Evolutionary conservation across 2,888 invertebrate species (phyloP), one percentile per base, ranked within the genome.

Genomic region (Trichopria drosophilae): DNA sequence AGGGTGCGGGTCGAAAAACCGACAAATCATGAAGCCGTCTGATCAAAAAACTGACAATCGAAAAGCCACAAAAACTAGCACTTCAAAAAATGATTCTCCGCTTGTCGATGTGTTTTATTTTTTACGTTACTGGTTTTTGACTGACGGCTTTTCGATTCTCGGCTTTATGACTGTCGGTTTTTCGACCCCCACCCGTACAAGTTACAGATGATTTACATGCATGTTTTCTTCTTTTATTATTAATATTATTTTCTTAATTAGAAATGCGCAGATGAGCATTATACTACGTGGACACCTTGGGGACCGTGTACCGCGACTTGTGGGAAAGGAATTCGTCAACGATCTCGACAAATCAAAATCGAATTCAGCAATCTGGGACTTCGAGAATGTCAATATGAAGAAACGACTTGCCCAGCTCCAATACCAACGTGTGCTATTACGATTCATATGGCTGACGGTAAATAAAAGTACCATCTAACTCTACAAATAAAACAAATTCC

Each of bases 241-340:
- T 29, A 10, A 20, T 29, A 9, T 29, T 41, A 10, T 23, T 31
- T 26, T 48, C 12, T 18, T 9, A 6, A 19, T 12, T 48, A 77
- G 77, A 70, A 68, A 29, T 77, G 76, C 53, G 76, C 78, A 1
- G 55, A 60, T 31, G 81, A 83, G 40, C 76, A 75, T 12, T 80
- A 81, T 48, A 78, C 79, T 1, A 71, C 75, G 13, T 96, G 95
- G 95, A 85, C 90, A 53, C 86, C 87, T 60, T 95, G 94, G 94
- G 88, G 90, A 46, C 89, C 93, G 1, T 95, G 95, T 77, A 87
- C 89, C 28, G 88, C 88, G 0, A 84, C 89, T 7, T 96, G 95
- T 72, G 95, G 94, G 0, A 82, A 82, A 63, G 95, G 95, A 3
- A 82, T 86, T 3, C 79, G 80, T 43, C 72, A 83, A 49, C 83